Percentiles rank a stretch among this genome's conserved stretches.
Evolutionary conservation across 37 sponge, comb jelly and placozoan species (phyloP).

Genomic region (Dysidea cf. avara): DNA sequence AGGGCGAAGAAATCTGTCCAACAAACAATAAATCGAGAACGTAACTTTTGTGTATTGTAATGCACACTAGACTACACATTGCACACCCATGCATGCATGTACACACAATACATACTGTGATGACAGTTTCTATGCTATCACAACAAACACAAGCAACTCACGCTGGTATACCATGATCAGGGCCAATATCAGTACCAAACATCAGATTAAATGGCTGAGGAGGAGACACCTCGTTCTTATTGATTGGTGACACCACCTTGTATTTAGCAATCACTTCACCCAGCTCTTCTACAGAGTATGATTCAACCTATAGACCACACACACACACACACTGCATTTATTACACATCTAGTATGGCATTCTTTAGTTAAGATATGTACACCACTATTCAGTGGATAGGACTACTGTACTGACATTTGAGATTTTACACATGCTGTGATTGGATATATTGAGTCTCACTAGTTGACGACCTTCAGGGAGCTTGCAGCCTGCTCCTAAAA

Average conservation of each 20-base stretch:
- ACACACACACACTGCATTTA: slow-evolving; percentile 4
- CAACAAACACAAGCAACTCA: slow-evolving; percentile 22
- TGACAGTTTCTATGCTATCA: background rate
- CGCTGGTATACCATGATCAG: slow-evolving; percentile 74
- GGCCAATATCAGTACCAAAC: slow-evolving; percentile 94
- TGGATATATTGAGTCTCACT: too few relatives aligned
- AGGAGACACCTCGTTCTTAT: slow-evolving; percentile 72
- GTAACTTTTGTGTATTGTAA: too few relatives aligned
- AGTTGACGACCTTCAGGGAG: too few relatives aligned
- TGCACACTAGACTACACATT: too few relatives aligned
- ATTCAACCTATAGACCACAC: slow-evolving; percentile 82
- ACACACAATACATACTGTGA: background rate
- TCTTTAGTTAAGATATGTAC: too few relatives aligned
- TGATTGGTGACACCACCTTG: slow-evolving; percentile 75
- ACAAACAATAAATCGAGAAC: background rate
- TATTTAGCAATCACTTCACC: slow-evolving; percentile 69
- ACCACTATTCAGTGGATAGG: too few relatives aligned
- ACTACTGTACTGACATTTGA: too few relatives aligned
- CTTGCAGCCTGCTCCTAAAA: too few relatives aligned
- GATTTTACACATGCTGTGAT: too few relatives aligned
- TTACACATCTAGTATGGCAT: too few relatives aligned
- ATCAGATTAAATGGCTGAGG: slow-evolving; percentile 95
- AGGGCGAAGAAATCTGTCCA: slow-evolving; percentile 79
- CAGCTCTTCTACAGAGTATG: slow-evolving; percentile 68
- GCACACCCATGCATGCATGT: background rate